Percentiles rank a stretch among this genome's conserved stretches.
phyloP scores from a whole-genome alignment of 2,888 invertebrate genomes.

The Suillia variegata region DNA sequence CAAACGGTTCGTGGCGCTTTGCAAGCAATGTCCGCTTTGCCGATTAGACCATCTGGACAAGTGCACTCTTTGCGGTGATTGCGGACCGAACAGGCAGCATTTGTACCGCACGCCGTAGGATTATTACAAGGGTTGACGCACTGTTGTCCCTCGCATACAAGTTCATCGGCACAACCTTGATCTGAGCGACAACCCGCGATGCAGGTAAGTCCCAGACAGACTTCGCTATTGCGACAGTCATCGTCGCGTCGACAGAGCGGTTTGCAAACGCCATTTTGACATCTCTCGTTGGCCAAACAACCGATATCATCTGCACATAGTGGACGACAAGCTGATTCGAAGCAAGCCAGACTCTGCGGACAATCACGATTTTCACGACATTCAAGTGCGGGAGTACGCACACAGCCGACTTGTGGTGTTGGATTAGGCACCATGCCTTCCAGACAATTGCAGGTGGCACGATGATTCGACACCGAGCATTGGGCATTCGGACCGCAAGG shows the following conservation, averaged over 20 bases:
- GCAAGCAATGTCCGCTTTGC: slow-evolving; percentile 77
- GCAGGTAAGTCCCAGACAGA: slow-evolving; percentile 83
- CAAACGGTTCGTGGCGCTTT: slow-evolving; percentile 72
- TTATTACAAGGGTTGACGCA: slow-evolving; percentile 79
- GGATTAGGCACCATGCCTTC: slow-evolving; percentile 84
- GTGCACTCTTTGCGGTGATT: slow-evolving; percentile 77
- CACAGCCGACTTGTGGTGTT: slow-evolving; percentile 85
- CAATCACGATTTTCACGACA: slow-evolving; percentile 82
- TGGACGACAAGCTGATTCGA: slow-evolving; percentile 75
- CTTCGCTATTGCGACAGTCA: slow-evolving; percentile 85
- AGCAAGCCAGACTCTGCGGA: slow-evolving; percentile 72
- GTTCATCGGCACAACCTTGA: slow-evolving; percentile 73
- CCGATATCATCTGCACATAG: slow-evolving; percentile 77
- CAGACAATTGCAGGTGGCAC: slow-evolving; percentile 81
- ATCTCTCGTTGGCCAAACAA: slow-evolving; percentile 79
- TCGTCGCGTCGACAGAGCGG: slow-evolving; percentile 83
- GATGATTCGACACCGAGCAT: slow-evolving; percentile 79
- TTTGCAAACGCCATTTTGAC: slow-evolving; percentile 76
- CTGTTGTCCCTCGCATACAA: slow-evolving; percentile 78
- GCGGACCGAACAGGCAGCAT: slow-evolving; percentile 73
- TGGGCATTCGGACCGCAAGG: slow-evolving; percentile 87
- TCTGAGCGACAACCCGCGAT: slow-evolving; percentile 81
- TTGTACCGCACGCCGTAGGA: slow-evolving; percentile 82
- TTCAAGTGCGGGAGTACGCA: slow-evolving; percentile 76
- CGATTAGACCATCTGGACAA: slow-evolving; percentile 74